A percentile compares a stretch with the other conserved stretches of the same genome.
These are phyloP conservation scores for Propithecus deckenii DNA, from an alignment of 2,797 vertebrate genomes.

Conservation along the genomic window DNA sequence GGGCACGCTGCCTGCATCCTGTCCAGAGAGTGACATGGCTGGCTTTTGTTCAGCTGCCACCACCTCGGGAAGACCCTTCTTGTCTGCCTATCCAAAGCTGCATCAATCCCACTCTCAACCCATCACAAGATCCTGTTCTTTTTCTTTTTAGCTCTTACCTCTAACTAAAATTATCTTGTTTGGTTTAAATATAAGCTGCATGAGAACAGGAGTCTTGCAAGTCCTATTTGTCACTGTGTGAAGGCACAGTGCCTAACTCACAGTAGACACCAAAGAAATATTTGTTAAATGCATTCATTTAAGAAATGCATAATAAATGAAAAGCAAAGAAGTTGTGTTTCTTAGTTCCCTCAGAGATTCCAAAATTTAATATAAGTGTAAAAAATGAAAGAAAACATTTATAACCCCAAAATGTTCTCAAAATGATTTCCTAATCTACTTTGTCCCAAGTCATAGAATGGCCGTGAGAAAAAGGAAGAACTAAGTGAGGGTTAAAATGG, in stretches of 20 bases:
- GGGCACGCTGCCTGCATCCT: not conserved
- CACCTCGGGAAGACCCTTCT: not conserved
- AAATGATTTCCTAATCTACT: not conserved
- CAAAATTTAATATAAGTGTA: not conserved
- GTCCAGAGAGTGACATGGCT: not conserved
- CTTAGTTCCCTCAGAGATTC: not conserved
- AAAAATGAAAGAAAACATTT: not conserved
- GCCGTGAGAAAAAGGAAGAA: not conserved
- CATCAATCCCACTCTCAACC: not conserved
- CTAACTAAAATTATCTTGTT: constrained; percentile 11
- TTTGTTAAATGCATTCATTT: not conserved
- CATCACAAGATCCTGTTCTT: not conserved
- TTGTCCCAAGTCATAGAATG: not conserved
- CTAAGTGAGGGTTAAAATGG: not conserved
- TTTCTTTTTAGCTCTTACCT: not conserved
- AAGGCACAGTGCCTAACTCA: not conserved
- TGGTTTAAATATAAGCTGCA: not conserved
- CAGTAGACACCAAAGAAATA: not conserved
- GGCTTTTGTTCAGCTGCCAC: not conserved
- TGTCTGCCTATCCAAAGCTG: not conserved
- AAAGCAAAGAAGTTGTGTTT: not conserved
- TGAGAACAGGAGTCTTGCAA: not conserved
- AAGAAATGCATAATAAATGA: not conserved
- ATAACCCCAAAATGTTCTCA: not conserved
- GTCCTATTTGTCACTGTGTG: not conserved